A percentile compares a stretch with the other conserved stretches of the same genome.
Evolutionary conservation across 2,113 vertebrate species (phyloP).

Genomic region (Crotalus viridis): DNA sequence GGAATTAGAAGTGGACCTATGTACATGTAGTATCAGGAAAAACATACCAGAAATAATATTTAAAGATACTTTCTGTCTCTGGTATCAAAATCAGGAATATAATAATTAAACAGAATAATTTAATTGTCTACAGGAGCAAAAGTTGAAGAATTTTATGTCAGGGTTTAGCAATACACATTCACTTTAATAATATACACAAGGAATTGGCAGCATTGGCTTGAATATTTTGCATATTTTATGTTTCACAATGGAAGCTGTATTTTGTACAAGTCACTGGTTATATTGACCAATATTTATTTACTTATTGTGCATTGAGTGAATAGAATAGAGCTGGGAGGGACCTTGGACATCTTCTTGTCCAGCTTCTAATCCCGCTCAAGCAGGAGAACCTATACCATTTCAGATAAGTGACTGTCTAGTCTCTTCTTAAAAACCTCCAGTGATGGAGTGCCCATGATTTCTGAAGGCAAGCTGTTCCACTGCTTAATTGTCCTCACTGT

Average conservation of each 20-base stretch:
- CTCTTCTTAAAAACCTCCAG: no score
- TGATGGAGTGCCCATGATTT: no score
- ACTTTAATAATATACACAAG: not conserved
- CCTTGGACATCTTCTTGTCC: no score
- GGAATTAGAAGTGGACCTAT: no score
- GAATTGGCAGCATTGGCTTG: not conserved
- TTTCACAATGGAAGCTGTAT: not conserved
- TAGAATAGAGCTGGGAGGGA: not conserved
- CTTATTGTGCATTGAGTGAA: not conserved
- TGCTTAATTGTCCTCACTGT: no score
- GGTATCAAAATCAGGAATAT: not conserved
- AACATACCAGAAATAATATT: not conserved
- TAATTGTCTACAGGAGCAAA: not conserved
- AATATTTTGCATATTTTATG: not conserved
- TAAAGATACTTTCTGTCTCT: not conserved
- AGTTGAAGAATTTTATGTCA: not conserved
- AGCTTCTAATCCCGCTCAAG: no score
- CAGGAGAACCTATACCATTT: no score
- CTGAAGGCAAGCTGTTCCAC: no score
- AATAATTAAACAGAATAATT: not conserved
- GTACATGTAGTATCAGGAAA: not conserved
- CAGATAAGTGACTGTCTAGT: no score
- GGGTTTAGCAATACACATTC: not conserved
- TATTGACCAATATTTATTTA: not conserved
- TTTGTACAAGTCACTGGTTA: not conserved